Evolutionary conservation across 2,797 vertebrate genomes (phyloP).

Genomic region (Sebastes goodei): DNA sequence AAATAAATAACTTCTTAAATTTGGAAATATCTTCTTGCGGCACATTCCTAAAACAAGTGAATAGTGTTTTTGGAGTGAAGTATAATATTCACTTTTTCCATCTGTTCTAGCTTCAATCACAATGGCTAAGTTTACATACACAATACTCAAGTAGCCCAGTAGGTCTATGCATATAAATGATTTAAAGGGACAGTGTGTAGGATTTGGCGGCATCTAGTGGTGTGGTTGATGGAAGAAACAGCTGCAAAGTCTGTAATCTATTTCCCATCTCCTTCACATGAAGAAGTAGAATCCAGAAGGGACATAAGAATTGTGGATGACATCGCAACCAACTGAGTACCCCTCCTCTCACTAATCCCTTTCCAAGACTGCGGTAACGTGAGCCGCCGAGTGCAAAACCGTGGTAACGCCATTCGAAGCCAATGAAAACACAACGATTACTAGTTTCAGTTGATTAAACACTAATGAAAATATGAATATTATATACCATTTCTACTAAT

Average conservation of each 20-base stretch:
- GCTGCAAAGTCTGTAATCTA: too few relatives aligned
- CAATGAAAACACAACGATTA: too few relatives aligned
- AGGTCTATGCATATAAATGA: too few relatives aligned
- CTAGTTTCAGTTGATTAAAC: accelerated
- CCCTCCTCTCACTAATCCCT: background rate
- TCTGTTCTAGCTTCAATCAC: background rate
- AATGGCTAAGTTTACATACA: background rate
- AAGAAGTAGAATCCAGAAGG: too few relatives aligned
- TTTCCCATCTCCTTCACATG: too few relatives aligned
- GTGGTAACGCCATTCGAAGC: accelerated
- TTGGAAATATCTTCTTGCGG: background rate
- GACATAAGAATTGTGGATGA: too few relatives aligned
- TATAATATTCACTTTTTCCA: background rate
- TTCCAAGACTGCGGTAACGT: too few relatives aligned
- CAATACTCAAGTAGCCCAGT: background rate
- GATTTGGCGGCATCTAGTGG: background rate
- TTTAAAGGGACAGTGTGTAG: background rate
- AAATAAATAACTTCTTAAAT: background rate
- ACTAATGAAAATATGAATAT: too few relatives aligned
- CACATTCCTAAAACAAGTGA: too few relatives aligned
- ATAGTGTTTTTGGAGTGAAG: background rate
- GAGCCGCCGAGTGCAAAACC: too few relatives aligned
- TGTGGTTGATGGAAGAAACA: background rate
- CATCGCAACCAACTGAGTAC: background rate
- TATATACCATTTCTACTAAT: too few relatives aligned